phyloP scores from a whole-genome alignment of 2,797 vertebrate genomes.

The Sebastes steindachneri region DNA sequence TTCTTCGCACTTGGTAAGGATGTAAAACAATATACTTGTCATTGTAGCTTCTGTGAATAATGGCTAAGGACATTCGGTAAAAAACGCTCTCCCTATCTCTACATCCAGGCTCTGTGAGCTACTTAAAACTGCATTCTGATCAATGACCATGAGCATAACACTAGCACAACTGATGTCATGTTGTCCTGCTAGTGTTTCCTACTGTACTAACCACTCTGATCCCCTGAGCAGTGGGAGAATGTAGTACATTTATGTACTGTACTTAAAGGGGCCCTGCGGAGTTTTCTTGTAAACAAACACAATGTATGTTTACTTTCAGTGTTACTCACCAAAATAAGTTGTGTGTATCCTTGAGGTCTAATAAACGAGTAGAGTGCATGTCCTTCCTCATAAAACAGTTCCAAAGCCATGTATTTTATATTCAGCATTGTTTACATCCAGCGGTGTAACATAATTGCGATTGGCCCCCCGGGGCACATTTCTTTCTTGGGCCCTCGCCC shows the following conservation, averaged over 20 bases:
- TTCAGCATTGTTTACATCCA: background rate
- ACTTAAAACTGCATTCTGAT: slow-evolving; percentile 19
- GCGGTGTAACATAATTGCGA: background rate
- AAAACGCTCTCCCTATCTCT: slow-evolving; percentile 15
- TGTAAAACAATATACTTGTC: slow-evolving; percentile 56
- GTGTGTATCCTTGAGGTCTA: background rate
- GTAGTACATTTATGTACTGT: background rate
- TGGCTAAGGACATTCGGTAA: background rate
- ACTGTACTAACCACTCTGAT: background rate
- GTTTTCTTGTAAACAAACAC: background rate
- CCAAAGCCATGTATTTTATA: background rate
- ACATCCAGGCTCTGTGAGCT: slow-evolving; percentile 7
- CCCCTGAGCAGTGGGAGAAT: background rate
- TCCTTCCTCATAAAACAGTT: background rate
- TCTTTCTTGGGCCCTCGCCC: background rate
- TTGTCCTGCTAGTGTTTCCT: background rate
- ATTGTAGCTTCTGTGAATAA: slow-evolving; percentile 38
- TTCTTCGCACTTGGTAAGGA: slow-evolving; percentile 36
- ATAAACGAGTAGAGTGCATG: background rate
- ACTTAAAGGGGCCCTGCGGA: background rate
- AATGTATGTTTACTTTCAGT: background rate
- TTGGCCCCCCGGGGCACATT: background rate
- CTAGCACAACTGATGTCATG: slow-evolving; percentile 3
- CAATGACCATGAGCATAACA: slow-evolving; percentile 10
- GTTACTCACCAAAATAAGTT: background rate